Base-by-base conservation (phyloP, 2,797 vertebrate genomes). In the Lagodon rhomboides region DNA sequence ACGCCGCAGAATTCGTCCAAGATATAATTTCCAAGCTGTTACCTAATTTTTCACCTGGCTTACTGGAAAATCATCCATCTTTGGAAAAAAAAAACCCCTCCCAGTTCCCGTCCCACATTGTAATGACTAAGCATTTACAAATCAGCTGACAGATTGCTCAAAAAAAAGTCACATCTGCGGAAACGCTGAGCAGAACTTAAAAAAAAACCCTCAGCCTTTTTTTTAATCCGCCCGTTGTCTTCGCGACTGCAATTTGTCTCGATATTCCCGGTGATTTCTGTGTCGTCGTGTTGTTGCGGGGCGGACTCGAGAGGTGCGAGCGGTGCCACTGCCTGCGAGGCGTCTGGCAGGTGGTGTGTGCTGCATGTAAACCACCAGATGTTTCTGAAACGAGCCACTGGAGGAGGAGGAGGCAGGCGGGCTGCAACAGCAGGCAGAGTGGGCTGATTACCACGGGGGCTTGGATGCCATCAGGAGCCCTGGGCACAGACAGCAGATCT, bases 321-420 rank as follows among this genome's bases (percentile, higher is more conserved):
- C 12, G 41, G 77, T 90, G 91, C 84, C 89, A 85, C 88, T 92
- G 91, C 89, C 92, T 91, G 88, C 81, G 56, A 92, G 93, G 92
- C 88, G 91, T 93, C 93, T 94, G 93, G 91, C 94, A 94, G 93
- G 92, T 94, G 92, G 88, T 93, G 94, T 92, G 94, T 89, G 93
- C 93, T 93, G 93, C 93, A 94, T 95, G 93, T 95, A 94, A 94
- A 95, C 93, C 93, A 93, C 92, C 94, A 95, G 94, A 95, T 95
- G 93, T 95, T 95, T 92, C 89, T 87, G 93, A 93, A 94, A 94
- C 92, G 91, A 94, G 92, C 93, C 93, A 94, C 93, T 93, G 92
- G 93, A 94, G 93, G 91, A 92, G 91, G 89, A 90, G 93, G 87
- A 92, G 93, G 91, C 90, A 86, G 92, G 90, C 87, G 71, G 88